Evolutionary conservation across 2,113 vertebrate genomes (phyloP).

Genomic region (human): GRCh38 chr5:94156501-94157000

Average conservation of each 20-base stretch:
- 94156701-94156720: slow-evolving; percentile 63
- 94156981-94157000: slow-evolving; percentile 24
- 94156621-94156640: slow-evolving; percentile 62
- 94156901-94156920: background rate
- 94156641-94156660: slow-evolving; percentile 56
- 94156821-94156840: slow-evolving; percentile 10
- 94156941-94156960: slow-evolving; percentile 14
- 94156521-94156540: slow-evolving; percentile 67
- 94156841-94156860: slow-evolving; percentile 23
- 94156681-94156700: slow-evolving; percentile 63
- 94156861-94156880: slow-evolving; percentile 15
- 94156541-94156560: slow-evolving; percentile 58
- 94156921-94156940: background rate
- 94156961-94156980: slow-evolving; percentile 25
- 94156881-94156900: slow-evolving; percentile 6
- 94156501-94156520: slow-evolving; percentile 77
- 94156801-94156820: slow-evolving; percentile 22
- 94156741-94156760: slow-evolving; percentile 57
- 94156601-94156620: slow-evolving; percentile 62
- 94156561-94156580: slow-evolving; percentile 73
- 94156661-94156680: slow-evolving; percentile 64
- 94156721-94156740: slow-evolving; percentile 50
- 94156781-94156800: slow-evolving; percentile 36
- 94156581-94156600: slow-evolving; percentile 73
- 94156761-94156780: slow-evolving; percentile 41